These are phyloP conservation scores for Sarcophaga carnaria DNA, from an alignment of 2,888 invertebrate species.

Conservation along the genomic window DNA sequence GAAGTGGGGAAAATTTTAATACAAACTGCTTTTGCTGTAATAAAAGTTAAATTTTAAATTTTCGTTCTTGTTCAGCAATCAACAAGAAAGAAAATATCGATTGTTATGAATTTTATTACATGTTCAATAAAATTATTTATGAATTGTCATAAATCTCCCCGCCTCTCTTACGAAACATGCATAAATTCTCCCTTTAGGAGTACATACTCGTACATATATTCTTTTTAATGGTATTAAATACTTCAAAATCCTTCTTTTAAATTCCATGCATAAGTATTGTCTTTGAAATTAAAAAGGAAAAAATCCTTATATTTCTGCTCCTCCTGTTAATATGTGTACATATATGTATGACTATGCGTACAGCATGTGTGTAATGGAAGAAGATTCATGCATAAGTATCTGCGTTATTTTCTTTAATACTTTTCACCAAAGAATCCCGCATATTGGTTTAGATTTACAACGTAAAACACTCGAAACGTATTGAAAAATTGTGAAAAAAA, in stretches of 20 bases:
- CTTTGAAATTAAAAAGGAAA: neutral
- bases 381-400: neutral
- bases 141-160: neutral
- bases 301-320: neutral
- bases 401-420: neutral
- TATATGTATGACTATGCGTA: neutral
- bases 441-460: constrained; percentile 73
- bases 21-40: too few relatives aligned
- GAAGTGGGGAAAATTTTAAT: too few relatives aligned
- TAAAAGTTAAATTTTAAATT: too few relatives aligned
- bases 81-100: neutral
- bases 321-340: too few relatives aligned
- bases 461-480: constrained; percentile 10
- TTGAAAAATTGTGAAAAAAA: neutral
- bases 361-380: neutral
- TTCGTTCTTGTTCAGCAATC: neutral
- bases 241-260: constrained; percentile 28
- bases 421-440: constrained; percentile 63
- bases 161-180: neutral
- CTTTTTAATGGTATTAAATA: constrained; percentile 22
- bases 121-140: neutral
- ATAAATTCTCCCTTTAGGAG: neutral
- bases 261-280: constrained; percentile 5
- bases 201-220: neutral
- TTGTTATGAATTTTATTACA: neutral